These are phyloP conservation scores for Chondrosia reniformis DNA, from an alignment of 37 sponge, comb jelly and placozoan genomes.

Conservation along the genomic window DNA sequence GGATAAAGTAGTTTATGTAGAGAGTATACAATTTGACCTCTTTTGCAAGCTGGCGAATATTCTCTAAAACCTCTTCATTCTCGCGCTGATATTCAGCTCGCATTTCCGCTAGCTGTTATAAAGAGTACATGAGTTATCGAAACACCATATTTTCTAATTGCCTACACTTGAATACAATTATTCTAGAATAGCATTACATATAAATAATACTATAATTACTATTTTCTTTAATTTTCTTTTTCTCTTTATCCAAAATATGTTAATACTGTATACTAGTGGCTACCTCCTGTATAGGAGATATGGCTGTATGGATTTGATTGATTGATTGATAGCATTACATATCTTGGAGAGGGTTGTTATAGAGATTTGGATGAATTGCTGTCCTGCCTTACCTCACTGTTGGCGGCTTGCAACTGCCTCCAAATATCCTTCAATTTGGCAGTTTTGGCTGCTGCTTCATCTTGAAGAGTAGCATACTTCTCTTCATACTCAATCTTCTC, in stretches of 20 bases:
- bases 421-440: slow-evolving; percentile 82
- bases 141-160: neutral
- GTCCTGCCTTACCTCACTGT: slow-evolving; percentile 88
- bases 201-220: too few species aligned
- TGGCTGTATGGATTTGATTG: neutral
- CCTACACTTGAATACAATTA: too few species aligned
- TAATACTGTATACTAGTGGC: neutral
- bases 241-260: too few species aligned
- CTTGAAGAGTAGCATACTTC: slow-evolving; percentile 89
- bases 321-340: neutral
- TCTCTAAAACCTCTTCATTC: slow-evolving; percentile 74
- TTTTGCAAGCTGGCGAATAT: slow-evolving; percentile 70
- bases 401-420: slow-evolving; percentile 81
- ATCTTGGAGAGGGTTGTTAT: neutral
- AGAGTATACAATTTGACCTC: slow-evolving; percentile 75
- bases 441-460: slow-evolving; percentile 89
- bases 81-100: slow-evolving; percentile 77
- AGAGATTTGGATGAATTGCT: too few species aligned
- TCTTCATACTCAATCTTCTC: slow-evolving; percentile 83
- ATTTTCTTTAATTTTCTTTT: too few species aligned
- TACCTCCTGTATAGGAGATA: neutral
- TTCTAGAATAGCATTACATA: too few species aligned
- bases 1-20: slow-evolving; percentile 71
- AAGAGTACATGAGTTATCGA: neutral
- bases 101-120: slow-evolving; percentile 74